Conservation (phyloP, 2,113 vertebrate species). For the Macquaria ambigua region DNA sequence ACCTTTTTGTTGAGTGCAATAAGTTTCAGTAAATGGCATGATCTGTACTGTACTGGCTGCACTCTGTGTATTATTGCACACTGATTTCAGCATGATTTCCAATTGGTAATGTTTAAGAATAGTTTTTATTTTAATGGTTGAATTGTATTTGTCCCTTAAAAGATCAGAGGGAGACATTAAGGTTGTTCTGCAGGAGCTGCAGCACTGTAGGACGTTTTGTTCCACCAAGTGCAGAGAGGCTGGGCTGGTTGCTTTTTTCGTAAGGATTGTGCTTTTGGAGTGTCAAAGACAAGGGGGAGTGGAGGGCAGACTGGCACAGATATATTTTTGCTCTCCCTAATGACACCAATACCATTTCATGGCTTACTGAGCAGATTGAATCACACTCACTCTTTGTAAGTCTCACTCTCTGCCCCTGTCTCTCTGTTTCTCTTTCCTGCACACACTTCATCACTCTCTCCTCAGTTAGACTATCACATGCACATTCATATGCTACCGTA, state of each 20-base stretch:
- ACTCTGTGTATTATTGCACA: conserved; percentile 9
- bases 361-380: conserved; percentile 80
- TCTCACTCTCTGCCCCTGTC: conserved; percentile 71
- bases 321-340: conserved; percentile 81
- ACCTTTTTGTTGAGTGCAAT: neutral
- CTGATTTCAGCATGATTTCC: conserved; percentile 31
- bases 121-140: conserved; percentile 33
- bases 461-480: conserved; percentile 50
- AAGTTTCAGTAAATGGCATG: neutral
- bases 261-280: conserved; percentile 66
- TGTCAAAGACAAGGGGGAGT: conserved; percentile 70
- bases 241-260: conserved; percentile 28
- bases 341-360: conserved; percentile 82
- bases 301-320: conserved; percentile 73
- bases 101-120: conserved; percentile 37
- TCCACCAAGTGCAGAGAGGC: conserved; percentile 51
- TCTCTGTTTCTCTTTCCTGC: conserved; percentile 62
- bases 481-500: conserved; percentile 53
- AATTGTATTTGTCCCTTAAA: conserved; percentile 64
- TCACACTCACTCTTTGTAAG: conserved; percentile 75
- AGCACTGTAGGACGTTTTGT: conserved; percentile 55
- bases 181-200: conserved; percentile 52
- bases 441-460: conserved; percentile 65
- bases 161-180: conserved; percentile 54
- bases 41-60: neutral